Evolutionary conservation across 2,797 vertebrate genomes (phyloP).

Genomic region (Coendou prehensilis): DNA sequence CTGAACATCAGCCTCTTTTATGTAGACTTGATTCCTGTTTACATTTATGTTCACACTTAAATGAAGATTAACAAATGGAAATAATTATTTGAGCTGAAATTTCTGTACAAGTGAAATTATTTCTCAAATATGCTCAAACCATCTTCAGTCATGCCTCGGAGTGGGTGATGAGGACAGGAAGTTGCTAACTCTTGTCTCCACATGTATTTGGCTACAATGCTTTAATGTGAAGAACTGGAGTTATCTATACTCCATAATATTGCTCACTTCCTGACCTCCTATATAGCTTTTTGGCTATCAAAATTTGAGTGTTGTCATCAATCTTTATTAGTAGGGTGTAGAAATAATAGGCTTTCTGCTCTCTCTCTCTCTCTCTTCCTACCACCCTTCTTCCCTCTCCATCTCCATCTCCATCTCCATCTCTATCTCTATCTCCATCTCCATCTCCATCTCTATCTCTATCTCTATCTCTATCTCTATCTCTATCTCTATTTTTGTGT

Average conservation of each 20-base stretch:
- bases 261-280: constrained; percentile 87
- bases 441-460: not conserved
- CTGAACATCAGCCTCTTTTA: constrained; percentile 83
- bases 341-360: not conserved
- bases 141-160: not conserved
- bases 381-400: not conserved
- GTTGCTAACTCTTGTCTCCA: constrained; percentile 73
- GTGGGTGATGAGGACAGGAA: not conserved
- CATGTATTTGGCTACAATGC: constrained; percentile 77
- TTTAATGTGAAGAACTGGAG: constrained; percentile 64
- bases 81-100: constrained; percentile 82
- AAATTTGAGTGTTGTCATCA: not conserved
- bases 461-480: not conserved
- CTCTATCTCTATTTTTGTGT: not conserved
- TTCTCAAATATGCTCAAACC: constrained; percentile 42
- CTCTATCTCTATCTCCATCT: not conserved
- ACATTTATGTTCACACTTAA: constrained; percentile 81
- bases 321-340: not conserved
- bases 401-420: not conserved
- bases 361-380: not conserved
- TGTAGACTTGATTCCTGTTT: constrained; percentile 86
- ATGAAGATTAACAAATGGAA: constrained; percentile 84
- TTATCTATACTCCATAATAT: constrained; percentile 81
- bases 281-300: constrained; percentile 81
- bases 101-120: constrained; percentile 75